These are phyloP conservation scores for Calephelis perditalis DNA, from an alignment of 2,888 invertebrate species.

Conservation along the genomic window DNA sequence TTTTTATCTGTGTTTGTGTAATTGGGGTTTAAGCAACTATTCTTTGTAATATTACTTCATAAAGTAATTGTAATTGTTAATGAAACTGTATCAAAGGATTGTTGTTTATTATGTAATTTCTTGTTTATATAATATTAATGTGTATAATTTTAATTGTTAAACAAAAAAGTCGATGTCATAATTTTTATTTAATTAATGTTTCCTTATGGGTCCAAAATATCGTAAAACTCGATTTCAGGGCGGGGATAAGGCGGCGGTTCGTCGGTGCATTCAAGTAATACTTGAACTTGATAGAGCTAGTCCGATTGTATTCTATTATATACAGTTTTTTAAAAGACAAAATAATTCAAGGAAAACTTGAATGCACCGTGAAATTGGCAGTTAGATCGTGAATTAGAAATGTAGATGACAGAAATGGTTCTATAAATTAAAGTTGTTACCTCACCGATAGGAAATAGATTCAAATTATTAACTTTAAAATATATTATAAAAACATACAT, in stretches of 20 bases:
- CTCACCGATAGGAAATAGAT: conserved; percentile 75
- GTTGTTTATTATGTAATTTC: conserved; percentile 1
- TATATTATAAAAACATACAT: conserved; percentile 50
- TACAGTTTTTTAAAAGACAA: not conserved
- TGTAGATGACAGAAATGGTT: conserved; percentile 58
- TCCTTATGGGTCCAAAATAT: conserved; percentile 1
- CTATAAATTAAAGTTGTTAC: conserved; percentile 65
- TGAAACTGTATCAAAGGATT: not conserved
- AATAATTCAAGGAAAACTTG: conserved; percentile 29
- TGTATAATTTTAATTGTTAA: conserved; percentile 4
- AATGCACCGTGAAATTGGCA: conserved; percentile 55
- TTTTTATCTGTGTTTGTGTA: conserved; percentile 8
- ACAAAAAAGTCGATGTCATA: not conserved
- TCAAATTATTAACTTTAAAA: conserved; percentile 70
- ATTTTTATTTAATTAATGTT: not conserved
- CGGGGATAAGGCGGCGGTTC: conserved; percentile 2
- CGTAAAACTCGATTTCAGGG: not conserved
- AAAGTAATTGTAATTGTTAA: not conserved
- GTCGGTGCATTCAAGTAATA: not conserved
- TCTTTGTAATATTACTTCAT: not conserved
- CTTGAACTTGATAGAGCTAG: not conserved
- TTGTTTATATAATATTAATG: not conserved
- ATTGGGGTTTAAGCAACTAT: conserved; percentile 4
- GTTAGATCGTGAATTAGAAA: conserved; percentile 63
- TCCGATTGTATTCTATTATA: conserved; percentile 1